Percentiles rank a stretch among this genome's conserved stretches.
phyloP scores from a whole-genome alignment of 2,888 invertebrate genomes.

The Eurytoma californica region DNA sequence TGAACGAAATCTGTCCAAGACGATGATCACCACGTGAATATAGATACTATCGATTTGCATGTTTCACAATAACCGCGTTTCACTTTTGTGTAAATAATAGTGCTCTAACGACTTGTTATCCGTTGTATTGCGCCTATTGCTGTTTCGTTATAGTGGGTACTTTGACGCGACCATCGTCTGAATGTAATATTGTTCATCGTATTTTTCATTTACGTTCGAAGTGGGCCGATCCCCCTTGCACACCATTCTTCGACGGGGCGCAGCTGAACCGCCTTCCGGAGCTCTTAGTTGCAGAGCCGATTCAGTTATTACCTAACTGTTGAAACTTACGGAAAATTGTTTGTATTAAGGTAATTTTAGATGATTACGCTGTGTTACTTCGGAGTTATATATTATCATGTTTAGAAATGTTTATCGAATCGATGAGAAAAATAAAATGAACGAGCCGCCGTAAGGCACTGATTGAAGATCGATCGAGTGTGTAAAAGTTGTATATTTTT shows the following conservation, averaged over 20 bases:
- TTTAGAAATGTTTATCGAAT: slow-evolving; percentile 4
- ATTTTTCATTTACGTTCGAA: too few relatives aligned
- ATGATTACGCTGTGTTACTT: slow-evolving; percentile 15
- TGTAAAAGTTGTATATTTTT: slow-evolving; percentile 9
- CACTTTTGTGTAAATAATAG: slow-evolving; percentile 41
- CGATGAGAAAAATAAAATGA: slow-evolving; percentile 2
- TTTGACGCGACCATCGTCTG: background rate
- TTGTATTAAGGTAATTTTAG: slow-evolving; percentile 28
- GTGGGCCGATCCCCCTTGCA: too few relatives aligned
- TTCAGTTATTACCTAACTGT: too few relatives aligned
- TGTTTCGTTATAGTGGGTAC: too few relatives aligned
- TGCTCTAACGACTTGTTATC: slow-evolving; percentile 37
- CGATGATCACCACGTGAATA: slow-evolving; percentile 3
- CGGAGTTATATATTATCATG: slow-evolving; percentile 1
- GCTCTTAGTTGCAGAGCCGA: too few relatives aligned
- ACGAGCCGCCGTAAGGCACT: background rate
- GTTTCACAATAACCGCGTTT: slow-evolving; percentile 24
- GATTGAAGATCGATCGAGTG: slow-evolving; percentile 13
- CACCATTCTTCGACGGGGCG: too few relatives aligned
- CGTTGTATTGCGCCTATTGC: background rate
- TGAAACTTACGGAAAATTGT: slow-evolving; percentile 3
- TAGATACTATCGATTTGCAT: slow-evolving; percentile 4
- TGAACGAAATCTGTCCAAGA: slow-evolving; percentile 11
- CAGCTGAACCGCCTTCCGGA: too few relatives aligned
- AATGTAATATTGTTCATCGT: too few relatives aligned